These are phyloP conservation scores for Psophia crepitans DNA, from an alignment of 2,113 vertebrate genomes.

Conservation along the genomic window DNA sequence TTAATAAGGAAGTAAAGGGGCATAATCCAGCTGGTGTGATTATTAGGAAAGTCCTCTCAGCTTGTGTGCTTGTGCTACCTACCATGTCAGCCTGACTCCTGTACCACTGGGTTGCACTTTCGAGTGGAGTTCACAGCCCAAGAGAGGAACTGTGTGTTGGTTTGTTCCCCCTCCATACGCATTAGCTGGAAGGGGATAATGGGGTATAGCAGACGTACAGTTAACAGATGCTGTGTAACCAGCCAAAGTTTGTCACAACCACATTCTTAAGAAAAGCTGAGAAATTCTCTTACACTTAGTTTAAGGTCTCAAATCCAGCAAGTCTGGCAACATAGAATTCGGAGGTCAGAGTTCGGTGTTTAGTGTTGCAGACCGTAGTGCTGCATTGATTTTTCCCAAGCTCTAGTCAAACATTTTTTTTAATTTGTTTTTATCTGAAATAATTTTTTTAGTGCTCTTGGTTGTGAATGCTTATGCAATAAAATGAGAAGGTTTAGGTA, in stretches of 20 bases:
- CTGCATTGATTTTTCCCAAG: background rate
- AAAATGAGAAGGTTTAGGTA: background rate
- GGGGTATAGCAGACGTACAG: background rate
- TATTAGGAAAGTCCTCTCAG: background rate
- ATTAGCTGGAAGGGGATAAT: background rate
- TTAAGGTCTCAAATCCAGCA: background rate
- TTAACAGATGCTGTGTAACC: background rate
- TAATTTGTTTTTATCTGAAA: background rate
- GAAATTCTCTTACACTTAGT: fast-evolving
- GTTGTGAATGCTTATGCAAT: background rate
- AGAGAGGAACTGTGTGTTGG: background rate
- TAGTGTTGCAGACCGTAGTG: fast-evolving
- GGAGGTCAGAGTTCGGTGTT: background rate
- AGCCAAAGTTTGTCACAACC: background rate
- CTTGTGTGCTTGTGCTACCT: background rate
- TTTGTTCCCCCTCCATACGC: background rate
- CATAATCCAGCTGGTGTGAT: background rate
- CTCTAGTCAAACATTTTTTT: fast-evolving
- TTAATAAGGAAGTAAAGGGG: background rate
- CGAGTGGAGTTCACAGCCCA: background rate
- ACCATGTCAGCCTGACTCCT: background rate
- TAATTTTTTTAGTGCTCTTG: fast-evolving
- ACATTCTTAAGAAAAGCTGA: background rate
- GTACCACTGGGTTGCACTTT: fast-evolving
- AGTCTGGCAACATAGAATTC: background rate